These are phyloP conservation scores for Cephus pulcher DNA, from an alignment of 2,888 invertebrate genomes.

Conservation along the genomic window DNA sequence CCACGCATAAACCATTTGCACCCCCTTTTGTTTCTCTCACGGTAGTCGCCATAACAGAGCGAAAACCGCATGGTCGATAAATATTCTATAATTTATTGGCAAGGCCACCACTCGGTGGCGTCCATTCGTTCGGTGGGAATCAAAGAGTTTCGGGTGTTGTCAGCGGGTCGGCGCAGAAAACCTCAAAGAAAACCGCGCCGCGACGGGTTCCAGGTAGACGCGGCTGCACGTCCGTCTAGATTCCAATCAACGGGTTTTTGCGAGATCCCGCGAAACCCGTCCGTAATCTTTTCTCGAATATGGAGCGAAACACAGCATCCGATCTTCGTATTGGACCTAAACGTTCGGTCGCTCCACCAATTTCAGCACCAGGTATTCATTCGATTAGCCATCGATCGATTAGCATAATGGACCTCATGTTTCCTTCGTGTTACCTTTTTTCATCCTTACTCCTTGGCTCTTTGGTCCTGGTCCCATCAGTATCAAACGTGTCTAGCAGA, in stretches of 20 bases:
- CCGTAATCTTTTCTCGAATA: conserved; percentile 28
- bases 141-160: conserved; percentile 60
- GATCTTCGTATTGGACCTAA: conserved; percentile 24
- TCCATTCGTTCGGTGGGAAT: conserved; percentile 52
- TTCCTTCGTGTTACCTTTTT: conserved; percentile 11
- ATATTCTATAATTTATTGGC: conserved; percentile 59
- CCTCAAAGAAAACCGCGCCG: conserved; percentile 54
- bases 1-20: no score
- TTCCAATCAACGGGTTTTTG: conserved; percentile 61
- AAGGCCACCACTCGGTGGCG: conserved; percentile 33
- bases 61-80: conserved; percentile 46
- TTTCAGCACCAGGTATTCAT: conserved; percentile 10
- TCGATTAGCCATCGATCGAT: conserved; percentile 50
- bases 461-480: no score
- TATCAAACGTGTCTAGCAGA: no score
- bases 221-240: conserved; percentile 52
- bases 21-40: no score
- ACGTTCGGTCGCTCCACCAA: conserved; percentile 26
- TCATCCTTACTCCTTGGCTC: conserved; percentile 29
- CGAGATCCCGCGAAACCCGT: conserved; percentile 29
- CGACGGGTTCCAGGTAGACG: conserved; percentile 51
- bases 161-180: conserved; percentile 42
- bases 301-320: conserved; percentile 30
- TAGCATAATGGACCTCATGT: conserved; percentile 51
- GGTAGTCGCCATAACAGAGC: conserved; percentile 15